These are phyloP conservation scores for Listronotus bonariensis DNA, from an alignment of 1,140 invertebrate genomes.

Conservation along the genomic window DNA sequence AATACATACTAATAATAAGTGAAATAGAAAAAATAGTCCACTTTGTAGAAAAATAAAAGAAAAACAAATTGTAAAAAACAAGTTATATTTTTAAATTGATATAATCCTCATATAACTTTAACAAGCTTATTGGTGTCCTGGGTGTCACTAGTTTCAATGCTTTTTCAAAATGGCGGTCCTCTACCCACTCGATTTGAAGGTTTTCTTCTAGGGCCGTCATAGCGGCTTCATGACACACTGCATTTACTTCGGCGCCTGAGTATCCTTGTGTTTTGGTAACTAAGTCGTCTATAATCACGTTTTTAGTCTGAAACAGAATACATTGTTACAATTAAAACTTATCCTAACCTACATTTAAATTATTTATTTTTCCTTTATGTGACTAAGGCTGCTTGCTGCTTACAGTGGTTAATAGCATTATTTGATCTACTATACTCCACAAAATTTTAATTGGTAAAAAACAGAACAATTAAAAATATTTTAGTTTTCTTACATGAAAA, in stretches of 20 bases:
- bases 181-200: constrained; percentile 62
- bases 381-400: no score
- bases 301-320: constrained; percentile 49
- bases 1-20: no score
- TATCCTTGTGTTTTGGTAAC: constrained; percentile 73
- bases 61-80: no score
- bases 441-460: no score
- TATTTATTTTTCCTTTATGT: no score
- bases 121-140: constrained; percentile 67
- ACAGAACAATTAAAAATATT: no score
- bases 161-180: constrained; percentile 67
- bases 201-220: constrained; percentile 77
- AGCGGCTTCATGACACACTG: constrained; percentile 86
- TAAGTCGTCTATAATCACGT: constrained; percentile 68
- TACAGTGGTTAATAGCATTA: no score
- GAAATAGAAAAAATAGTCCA: no score
- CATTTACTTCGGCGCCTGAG: constrained; percentile 88
- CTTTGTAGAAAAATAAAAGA: no score
- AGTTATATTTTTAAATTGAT: constrained; percentile 31
- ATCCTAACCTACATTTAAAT: neutral
- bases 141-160: constrained; percentile 73
- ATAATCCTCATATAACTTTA: constrained; percentile 66
- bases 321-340: neutral
- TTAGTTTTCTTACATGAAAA: no score
- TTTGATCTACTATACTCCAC: no score